Base-by-base conservation (phyloP, 2,797 vertebrate species). In the Dendrocincla tyrannina region DNA sequence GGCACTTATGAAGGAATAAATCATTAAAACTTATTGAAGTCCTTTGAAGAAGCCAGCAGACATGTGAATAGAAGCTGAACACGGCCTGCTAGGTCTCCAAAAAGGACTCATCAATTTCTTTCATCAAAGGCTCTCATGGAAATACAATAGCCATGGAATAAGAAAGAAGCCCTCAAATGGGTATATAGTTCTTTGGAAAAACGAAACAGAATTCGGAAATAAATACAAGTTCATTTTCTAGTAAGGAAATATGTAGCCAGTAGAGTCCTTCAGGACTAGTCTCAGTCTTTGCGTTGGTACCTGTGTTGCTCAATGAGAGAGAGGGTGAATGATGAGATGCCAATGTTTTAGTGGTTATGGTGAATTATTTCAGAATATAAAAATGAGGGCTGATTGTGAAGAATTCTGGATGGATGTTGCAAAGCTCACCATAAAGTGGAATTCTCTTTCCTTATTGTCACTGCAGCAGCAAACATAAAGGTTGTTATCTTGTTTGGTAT, bases 11-110 rank as follows among this genome's bases (percentile, higher is more conserved):
- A 89, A 79, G 73, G 52, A 86, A 33, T 4, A 82, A 89, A 62
- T 75, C 13, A 66, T 84, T 76, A 75, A 85, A 92, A 32, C 35
- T 88, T 69, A 44, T 6, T 58, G n/a, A 90, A 94, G 27, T 66
- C 42, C 62, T 94, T 92, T 86, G 85, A 95, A 85, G 88, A 73
- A 78, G 32, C 35, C 73, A 86, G 68, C 58, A 86, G 80, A 75
- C 56, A 52, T 59, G 9, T 74, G 82, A 92, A 77, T 27, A 91
- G 60, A 74, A 83, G 68, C 33, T 74, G 87, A 74, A 72, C 66
- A 68, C 19, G 92, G 56, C 37, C 73, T 75, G 22, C 37, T 83
- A 77, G 52, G 37, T 88, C 56, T 89, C 82, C 25, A 41, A 67
- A 89, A 80, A 85, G 49, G 13, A 88, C 24, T 80, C 62, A 37